Evolutionary conservation across 2,888 invertebrate genomes (phyloP), one percentile per base, ranked within the genome.

Genomic region (Lasioglossum morio): DNA sequence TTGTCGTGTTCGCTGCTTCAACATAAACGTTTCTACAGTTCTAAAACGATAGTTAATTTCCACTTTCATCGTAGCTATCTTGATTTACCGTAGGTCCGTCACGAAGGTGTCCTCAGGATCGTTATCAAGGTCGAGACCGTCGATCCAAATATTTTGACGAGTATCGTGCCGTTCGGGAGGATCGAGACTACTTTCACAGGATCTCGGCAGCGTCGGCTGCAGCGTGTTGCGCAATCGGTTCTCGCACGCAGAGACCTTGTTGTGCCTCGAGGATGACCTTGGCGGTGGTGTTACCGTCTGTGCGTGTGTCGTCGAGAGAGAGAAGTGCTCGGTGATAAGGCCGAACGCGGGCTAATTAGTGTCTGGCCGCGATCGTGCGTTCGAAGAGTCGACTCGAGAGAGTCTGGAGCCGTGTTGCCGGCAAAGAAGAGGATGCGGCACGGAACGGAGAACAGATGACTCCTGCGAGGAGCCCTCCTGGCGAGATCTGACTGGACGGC

Each of bases 211-310:
- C 34, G 34, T 60, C 60, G 27, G 60, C 1, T 14, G 40, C 72
- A 34, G 63, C 63, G 66, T 16, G 74, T 89, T 89, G 85, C 82
- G 43, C 85, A 89, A 89, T 81, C 72, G 57, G 30, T 76, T 3
- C 69, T 23, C 53, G 30, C 34, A 5, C 40, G 37, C 34, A 63
- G 34, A 72, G n/a, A 77, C 60, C 75, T 81, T 74, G 73, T 81
- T 74, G 73, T 53, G 48, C 76, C 72, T 83, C 73, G 76, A 85
- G 78, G 82, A 89, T 86, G 91, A 89, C 90, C 89, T 90, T 90
- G 86, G 73, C 46, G 60, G 4, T 63, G 57, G 27, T 77, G 48
- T 76, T 77, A 83, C 66, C 8, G 84, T 73, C 63, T 77, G 81
- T 73, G 73, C 43, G 74, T 73, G 70, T 76, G 69, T 78, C 76